Percentiles rank a stretch among this genome's conserved stretches.
These are phyloP conservation scores for Pangasius djambal DNA, from an alignment of 2,797 vertebrate species.

Conservation along the genomic window DNA sequence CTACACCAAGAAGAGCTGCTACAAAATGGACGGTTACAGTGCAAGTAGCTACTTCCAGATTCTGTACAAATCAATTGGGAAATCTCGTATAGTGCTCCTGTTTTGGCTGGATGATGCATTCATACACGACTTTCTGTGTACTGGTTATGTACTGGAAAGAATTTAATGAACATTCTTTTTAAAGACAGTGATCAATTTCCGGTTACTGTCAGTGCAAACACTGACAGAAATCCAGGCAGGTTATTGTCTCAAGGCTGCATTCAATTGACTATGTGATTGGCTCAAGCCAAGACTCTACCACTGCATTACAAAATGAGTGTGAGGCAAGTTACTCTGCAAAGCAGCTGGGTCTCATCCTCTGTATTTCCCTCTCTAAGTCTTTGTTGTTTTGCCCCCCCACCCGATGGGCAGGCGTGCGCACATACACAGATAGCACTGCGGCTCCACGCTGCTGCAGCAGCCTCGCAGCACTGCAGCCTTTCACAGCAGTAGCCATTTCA, in stretches of 20 bases:
- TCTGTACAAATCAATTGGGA: not conserved
- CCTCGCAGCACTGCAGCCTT: conserved; percentile 65
- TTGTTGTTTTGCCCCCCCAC: conserved; percentile 57
- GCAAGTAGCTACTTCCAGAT: not conserved
- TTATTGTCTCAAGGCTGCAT: conserved; percentile 22
- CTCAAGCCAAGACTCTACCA: conserved; percentile 48
- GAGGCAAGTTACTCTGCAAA: conserved; percentile 66
- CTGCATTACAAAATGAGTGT: conserved; percentile 64
- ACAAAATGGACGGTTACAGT: not conserved
- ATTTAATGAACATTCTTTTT: not conserved
- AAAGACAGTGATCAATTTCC: not conserved
- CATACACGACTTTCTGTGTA: not conserved
- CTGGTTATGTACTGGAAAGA: not conserved
- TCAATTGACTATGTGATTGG: conserved; percentile 34
- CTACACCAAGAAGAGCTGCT: not conserved
- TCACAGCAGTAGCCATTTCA: conserved; percentile 65
- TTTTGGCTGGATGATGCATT: not conserved
- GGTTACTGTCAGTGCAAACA: not conserved
- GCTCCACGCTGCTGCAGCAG: conserved; percentile 70
- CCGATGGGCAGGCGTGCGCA: conserved; percentile 54
- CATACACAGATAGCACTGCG: conserved; percentile 71
- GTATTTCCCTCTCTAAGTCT: conserved; percentile 42
- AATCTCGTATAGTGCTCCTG: no score
- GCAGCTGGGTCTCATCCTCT: conserved; percentile 55
- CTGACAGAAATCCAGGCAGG: not conserved